Base-by-base conservation (phyloP, 2,797 vertebrate genomes). In the Cossypha dichroa region DNA sequence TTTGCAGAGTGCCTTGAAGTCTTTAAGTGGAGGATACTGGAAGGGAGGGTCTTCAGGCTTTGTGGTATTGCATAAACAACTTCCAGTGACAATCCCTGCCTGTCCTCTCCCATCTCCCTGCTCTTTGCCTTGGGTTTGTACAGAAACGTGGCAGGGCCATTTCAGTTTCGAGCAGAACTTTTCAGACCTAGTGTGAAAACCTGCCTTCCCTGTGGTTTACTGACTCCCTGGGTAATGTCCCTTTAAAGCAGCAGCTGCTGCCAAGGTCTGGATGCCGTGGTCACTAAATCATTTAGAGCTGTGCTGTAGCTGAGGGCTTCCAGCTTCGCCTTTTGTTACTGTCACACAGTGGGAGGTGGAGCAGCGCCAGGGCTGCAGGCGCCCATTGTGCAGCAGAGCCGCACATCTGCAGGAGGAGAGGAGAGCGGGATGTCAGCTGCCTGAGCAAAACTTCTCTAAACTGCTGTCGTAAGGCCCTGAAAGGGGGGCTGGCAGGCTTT, bases 251-350 rank as follows among this genome's bases (percentile, higher is more conserved):
- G 96, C 97, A 92, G 95, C 97, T 96, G 95, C 95, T 95, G 97
- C 96, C 96, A 97, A 96, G 95, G 90, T 69, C 95, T 93, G 94
- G 86, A 46, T 9, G n/a, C 83, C 3, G 87, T 93, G 96, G 97
- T 97, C 96, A 95, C 96, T 98, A 97, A 97, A 97, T 97, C 97
- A 96, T 92, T 94, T 91, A 89, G 96, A 95, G 92, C 77, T 70
- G 79, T 48, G 94, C 94, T 94, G 93, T 92, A 90, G 95, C 95
- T 94, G 83, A 94, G 95, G 90, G 94, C 92, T 97, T 94, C 96
- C 95, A 97, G 95, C 93, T 84, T 96, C 74, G 92, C 95, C 96
- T 96, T 97, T 97, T 97, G 97, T 97, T 97, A 60, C 90, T 95
- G 93, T 97, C 96, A 90, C 96, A 96, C 97, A 93, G 96, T 84